Evolutionary conservation across 2,888 invertebrate species (phyloP).

Genomic region (Drosophila nr. medialis): DNA sequence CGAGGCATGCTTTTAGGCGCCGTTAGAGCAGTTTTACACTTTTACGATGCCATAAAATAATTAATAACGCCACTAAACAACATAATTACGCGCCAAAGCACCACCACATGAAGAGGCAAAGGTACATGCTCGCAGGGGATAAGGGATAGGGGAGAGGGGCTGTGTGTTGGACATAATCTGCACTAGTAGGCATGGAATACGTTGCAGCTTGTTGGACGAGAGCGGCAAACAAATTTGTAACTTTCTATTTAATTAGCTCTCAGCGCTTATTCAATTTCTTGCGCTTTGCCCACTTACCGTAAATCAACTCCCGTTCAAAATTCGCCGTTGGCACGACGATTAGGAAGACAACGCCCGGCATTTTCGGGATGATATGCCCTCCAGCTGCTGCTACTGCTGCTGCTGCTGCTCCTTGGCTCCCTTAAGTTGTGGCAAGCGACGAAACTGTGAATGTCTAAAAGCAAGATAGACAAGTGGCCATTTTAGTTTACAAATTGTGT

Average conservation of each 20-base stretch:
- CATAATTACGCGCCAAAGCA: constrained; percentile 75
- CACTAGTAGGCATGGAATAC: constrained; percentile 43
- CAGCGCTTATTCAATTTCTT: constrained; percentile 68
- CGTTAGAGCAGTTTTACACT: constrained; percentile 60
- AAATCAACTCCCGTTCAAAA: constrained; percentile 87
- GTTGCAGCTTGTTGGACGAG: constrained; percentile 24
- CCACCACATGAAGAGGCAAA: constrained; percentile 49
- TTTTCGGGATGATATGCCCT: constrained; percentile 64
- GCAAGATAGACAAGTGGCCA: constrained; percentile 47
- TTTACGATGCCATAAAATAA: constrained; percentile 80
- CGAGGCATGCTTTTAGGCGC: constrained; percentile 71
- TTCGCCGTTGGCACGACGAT: constrained; percentile 89
- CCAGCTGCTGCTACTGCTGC: constrained; percentile 5
- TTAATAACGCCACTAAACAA: constrained; percentile 81
- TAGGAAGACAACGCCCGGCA: constrained; percentile 89
- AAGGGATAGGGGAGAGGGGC: not conserved
- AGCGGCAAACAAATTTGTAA: constrained; percentile 63
- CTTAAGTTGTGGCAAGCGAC: not conserved
- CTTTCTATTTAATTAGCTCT: constrained; percentile 75
- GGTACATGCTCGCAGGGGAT: not conserved
- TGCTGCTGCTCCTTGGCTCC: not conserved
- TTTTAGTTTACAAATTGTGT: constrained; percentile 63
- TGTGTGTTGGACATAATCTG: constrained; percentile 13
- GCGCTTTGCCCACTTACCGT: constrained; percentile 76
- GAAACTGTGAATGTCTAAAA: constrained; percentile 40